Evolutionary conservation across 2,888 invertebrate genomes (phyloP), one percentile per base, ranked within the genome.

Genomic region (Lobophora halterata): DNA sequence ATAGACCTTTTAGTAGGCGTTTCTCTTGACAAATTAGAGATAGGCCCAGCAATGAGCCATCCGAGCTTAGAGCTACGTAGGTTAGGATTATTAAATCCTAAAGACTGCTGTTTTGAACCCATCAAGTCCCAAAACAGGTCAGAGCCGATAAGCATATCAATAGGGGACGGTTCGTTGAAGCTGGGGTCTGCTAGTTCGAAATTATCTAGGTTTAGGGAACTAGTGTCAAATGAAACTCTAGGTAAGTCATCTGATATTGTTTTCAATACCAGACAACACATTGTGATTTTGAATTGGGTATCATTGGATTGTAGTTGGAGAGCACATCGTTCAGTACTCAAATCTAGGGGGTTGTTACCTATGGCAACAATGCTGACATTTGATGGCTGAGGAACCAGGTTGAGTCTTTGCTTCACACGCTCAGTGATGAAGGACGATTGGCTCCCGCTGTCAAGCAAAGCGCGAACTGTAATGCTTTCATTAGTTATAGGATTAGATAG

Each of bases 61-160:
- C 44, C 45, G 4, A 52, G 29, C 18, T 44, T 44, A 5, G 46
- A 39, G 20, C 31, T 40, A 1, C 21, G 32, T 25, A 52, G 28
- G 1, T 16, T 41, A n/a, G 31, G 46, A 5, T 30, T 40, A 5
- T 32, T 24, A 2, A 17, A 1, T 2, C 46, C 48, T 19, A 50
- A 7, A 4, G 29, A 18, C 3, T 27, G 28, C 14, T 46, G 49
- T 23, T 46, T 9, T 3, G 12, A 13, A 16, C 42, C 43, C 10
- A 50, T 19, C 4, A 53, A 10, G 3, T 54, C 45, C 45, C 53
- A 49, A 11, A 56, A 46, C 4, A 43, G 8, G 14, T 52, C 52
- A 3, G 49, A 36, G 3, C 52, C 48, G 9, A 51, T 46, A 3
- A 52, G 27, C 10, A 52, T 26, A 7, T 50, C 49, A 3, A 49